Evolutionary conservation across 2,113 vertebrate genomes (phyloP), one percentile per base, ranked within the genome.

Genomic region (Psettodes erumei): DNA sequence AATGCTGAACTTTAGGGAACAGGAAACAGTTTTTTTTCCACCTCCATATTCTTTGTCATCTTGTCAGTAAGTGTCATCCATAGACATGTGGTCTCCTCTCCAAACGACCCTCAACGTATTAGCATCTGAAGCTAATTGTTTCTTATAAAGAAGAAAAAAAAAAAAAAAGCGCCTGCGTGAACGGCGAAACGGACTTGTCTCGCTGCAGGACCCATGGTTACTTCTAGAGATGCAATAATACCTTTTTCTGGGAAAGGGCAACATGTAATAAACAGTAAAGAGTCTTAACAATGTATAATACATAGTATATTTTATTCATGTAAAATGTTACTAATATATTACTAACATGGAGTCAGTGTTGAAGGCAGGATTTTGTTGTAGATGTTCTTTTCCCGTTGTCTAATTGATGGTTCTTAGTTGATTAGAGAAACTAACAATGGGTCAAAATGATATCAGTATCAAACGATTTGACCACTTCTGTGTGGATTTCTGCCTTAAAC

Each of bases 211-310:
- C 56, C n/a, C 82, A 66, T 65, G 72, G 75, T 79, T 79, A 88
- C 86, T 83, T 93, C 81, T 87, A 89, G 80, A 90, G 88, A 94
- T 94, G 93, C 94, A 94, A 94, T 94, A 94, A 94, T 84, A 77
- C 71, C 79, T 86, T 91, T 90, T 90, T 86, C 79, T 75, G 88
- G 87, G 79, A 91, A 89, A 85, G 89, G 89, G 89, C 86, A 88
- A 90, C 81, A 90, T 90, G 89, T 92, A 90, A 90, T 90, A 88
- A 86, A 88, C 19, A 71, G 83, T 90, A 56, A 89, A 86, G 79
- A 91, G 79, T 91, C 86, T 86, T 86, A 81, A 89, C 70, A 43
- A 89, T 93, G 90, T 93, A 92, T 75, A 87, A 89, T 84, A 91
- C 56, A 92, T 92, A 90, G 84, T 93, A 90, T 94, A 91, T 93